Evolutionary conservation across 2,113 vertebrate genomes (phyloP).

Genomic region (Dasyprocta punctata): DNA sequence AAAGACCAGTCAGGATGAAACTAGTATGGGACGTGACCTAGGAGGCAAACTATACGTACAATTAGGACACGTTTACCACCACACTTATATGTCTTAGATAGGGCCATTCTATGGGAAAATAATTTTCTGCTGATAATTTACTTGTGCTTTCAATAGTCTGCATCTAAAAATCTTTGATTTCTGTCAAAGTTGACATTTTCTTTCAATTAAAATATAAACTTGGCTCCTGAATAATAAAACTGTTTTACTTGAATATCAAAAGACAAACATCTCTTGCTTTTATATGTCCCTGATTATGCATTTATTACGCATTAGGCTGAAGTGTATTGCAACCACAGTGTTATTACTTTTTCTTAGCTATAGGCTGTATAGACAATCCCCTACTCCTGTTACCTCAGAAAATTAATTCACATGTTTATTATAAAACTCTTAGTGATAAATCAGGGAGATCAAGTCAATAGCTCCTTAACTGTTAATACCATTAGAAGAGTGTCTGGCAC

Average conservation of each 20-base stretch:
- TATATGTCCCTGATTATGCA: not conserved
- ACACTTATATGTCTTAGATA: not conserved
- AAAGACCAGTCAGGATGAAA: not conserved
- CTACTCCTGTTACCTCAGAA: not conserved
- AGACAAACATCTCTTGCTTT: not conserved
- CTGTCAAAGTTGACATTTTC: not conserved
- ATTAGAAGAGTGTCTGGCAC: not conserved
- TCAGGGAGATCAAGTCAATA: not conserved
- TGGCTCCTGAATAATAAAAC: not conserved
- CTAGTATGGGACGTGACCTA: not conserved
- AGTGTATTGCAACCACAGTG: not conserved
- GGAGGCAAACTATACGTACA: not conserved
- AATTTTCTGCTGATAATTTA: slow-evolving; percentile 14
- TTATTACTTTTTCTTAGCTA: not conserved
- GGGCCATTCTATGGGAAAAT: not conserved
- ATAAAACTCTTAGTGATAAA: not conserved
- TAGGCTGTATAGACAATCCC: not conserved
- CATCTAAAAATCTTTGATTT: slow-evolving; percentile 39
- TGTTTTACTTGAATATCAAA: not conserved
- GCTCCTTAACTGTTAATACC: not conserved
- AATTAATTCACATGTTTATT: not conserved
- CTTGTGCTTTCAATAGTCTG: not conserved
- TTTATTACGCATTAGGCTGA: not conserved
- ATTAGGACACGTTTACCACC: not conserved
- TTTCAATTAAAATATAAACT: not conserved